Evolutionary conservation across 2,888 invertebrate genomes (phyloP).

Genomic region (Mythimna loreyi): DNA sequence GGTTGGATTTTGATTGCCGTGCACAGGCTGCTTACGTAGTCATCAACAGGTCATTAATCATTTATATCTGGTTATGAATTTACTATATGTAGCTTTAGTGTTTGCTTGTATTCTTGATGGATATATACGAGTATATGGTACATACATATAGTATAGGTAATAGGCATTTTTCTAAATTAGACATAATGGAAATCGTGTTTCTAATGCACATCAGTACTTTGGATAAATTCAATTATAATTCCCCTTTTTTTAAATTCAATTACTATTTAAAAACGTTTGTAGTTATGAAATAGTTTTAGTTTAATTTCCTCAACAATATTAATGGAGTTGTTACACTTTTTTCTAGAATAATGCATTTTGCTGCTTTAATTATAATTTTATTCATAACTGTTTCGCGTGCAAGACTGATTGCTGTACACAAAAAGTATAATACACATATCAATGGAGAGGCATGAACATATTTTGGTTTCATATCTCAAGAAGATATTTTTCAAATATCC

Average conservation of each 20-base stretch:
- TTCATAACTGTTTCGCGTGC: slow-evolving; percentile 23
- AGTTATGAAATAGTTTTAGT: slow-evolving; percentile 17
- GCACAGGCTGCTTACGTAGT: slow-evolving; percentile 9
- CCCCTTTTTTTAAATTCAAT: background rate
- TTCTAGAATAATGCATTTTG: slow-evolving; percentile 12
- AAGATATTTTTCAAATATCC: slow-evolving; percentile 51
- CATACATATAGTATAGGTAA: background rate
- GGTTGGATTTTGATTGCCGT: slow-evolving; percentile 24
- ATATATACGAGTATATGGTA: background rate
- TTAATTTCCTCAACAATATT: slow-evolving; percentile 17
- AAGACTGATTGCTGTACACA: background rate
- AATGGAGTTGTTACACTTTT: slow-evolving; percentile 26
- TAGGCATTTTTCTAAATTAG: no score
- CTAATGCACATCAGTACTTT: background rate
- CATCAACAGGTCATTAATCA: slow-evolving; percentile 45
- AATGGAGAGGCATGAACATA: slow-evolving; percentile 10
- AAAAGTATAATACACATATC: slow-evolving; percentile 1
- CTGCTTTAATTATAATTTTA: slow-evolving; percentile 26
- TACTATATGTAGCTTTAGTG: background rate
- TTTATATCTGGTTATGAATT: slow-evolving; percentile 31
- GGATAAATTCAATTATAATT: background rate
- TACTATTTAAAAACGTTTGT: background rate
- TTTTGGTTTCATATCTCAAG: slow-evolving; percentile 15
- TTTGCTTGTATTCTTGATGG: background rate
- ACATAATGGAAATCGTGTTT: background rate